Conservation (phyloP, 2,797 vertebrate genomes). For the Bovichtus diacanthus region DNA sequence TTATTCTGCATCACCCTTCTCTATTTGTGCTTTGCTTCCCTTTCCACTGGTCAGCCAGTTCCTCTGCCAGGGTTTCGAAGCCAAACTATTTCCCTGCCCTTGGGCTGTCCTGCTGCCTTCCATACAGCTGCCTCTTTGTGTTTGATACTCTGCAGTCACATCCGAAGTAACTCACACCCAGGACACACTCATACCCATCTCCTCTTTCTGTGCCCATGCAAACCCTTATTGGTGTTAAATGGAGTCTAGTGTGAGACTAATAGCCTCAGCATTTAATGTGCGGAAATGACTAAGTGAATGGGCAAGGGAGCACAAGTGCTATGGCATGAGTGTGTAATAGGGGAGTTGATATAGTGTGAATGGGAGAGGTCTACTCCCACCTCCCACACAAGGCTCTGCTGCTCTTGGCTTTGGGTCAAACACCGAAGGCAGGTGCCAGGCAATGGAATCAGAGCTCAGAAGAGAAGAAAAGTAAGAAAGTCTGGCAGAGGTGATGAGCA, state of each 20-base stretch:
- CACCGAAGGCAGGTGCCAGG: conserved; percentile 84
- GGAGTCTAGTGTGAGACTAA: conserved; percentile 54
- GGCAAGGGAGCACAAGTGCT: conserved; percentile 34
- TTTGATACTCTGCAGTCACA: conserved; percentile 17
- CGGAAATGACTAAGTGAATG: conserved; percentile 68
- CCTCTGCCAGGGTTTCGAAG: conserved; percentile 23
- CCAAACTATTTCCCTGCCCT: conserved; percentile 40
- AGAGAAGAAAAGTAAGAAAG: conserved; percentile 63
- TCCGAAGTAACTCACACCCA: conserved; percentile 41
- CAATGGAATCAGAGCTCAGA: conserved; percentile 81
- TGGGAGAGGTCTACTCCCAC: conserved; percentile 64
- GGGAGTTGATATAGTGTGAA: conserved; percentile 48
- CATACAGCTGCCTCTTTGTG: conserved; percentile 54
- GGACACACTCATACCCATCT: conserved; percentile 41
- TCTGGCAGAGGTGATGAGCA: conserved; percentile 76
- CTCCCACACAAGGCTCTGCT: conserved; percentile 67
- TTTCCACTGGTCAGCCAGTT: conserved; percentile 35
- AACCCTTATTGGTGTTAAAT: conserved; percentile 42
- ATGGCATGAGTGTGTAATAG: conserved; percentile 44
- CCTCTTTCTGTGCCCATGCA: conserved; percentile 21
- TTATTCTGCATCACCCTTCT: conserved; percentile 20
- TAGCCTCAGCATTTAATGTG: conserved; percentile 40
- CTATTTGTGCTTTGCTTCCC: conserved; percentile 16
- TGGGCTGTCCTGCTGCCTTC: conserved; percentile 28
- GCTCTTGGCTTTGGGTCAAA: conserved; percentile 85